Evolutionary conservation across 2,113 vertebrate species (phyloP), one percentile per base, ranked within the genome.

Genomic region (Psophia crepitans): DNA sequence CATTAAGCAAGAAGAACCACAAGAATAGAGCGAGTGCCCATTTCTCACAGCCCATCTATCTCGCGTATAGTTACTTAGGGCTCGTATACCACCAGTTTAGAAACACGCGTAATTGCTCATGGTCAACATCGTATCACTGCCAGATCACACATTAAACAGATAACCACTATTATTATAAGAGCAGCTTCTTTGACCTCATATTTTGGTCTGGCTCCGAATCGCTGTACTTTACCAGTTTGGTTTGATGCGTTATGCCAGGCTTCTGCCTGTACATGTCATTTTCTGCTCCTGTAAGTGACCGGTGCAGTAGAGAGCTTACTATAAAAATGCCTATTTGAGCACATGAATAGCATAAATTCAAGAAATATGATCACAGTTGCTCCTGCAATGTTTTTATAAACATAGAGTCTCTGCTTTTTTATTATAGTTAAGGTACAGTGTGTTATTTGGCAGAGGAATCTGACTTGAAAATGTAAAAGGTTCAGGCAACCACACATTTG

Each of bases 401-500:
- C 97, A 97, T 92, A 94, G 97, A 97, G 92, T 95, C 95, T 97
- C 94, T 97, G 93, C 96, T 97, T 97, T 98, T 97, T 97, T 98
- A 97, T 97, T 97, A 96, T 94, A 98, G 96, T 97, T 98, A 98
- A 98, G 98, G 98, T 98, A 98, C 97, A 98, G 97, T 97, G 98
- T 98, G 98, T 98, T 98, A 98, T 98, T 98, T 98, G 98, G 98
- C 98, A 98, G 84, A 92, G 91, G 90, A 98, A 95, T 97, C 96
- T 97, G 97, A 98, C 98, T 98, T 97, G 97, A 98, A 98, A 98
- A 98, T 98, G 98, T 97, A 98, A 98, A 98, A 98, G 97, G 97
- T 98, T 98, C 98, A 97, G 97, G 98, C 97, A 98, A 98, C 98
- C 98, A 98, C 97, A 98, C 97, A 98, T 98, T 98, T 98, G 98